Conservation (phyloP, 2,113 vertebrate species). For the Microcebus jonahi region DNA sequence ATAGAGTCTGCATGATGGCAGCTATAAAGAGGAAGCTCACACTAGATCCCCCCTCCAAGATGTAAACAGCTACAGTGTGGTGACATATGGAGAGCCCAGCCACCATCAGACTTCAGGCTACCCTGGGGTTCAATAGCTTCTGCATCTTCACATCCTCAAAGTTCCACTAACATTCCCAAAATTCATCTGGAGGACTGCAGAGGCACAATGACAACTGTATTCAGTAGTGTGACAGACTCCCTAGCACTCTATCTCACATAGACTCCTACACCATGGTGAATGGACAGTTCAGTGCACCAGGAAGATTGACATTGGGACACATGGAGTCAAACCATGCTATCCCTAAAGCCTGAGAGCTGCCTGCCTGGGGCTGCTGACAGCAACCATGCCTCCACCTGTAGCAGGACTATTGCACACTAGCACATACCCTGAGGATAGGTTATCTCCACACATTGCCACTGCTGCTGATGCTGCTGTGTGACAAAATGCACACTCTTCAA, state of each 20-base stretch:
- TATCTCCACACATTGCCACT: not conserved
- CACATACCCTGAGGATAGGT: not conserved
- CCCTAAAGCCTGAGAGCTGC: not conserved
- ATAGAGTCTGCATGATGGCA: not conserved
- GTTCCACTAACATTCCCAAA: not conserved
- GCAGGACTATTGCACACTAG: not conserved
- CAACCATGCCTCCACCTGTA: not conserved
- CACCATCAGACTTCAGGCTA: not conserved
- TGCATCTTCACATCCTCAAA: not conserved
- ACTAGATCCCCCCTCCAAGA: not conserved
- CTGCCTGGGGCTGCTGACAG: not conserved
- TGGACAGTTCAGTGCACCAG: not conserved
- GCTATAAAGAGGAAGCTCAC: not conserved
- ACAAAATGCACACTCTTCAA: not conserved
- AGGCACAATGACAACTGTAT: not conserved
- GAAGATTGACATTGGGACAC: not conserved
- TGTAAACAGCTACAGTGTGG: not conserved
- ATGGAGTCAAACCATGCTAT: not conserved
- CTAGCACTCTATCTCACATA: not conserved
- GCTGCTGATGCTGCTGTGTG: not conserved
- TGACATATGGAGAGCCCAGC: not conserved
- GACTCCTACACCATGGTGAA: not conserved
- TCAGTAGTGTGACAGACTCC: not conserved
- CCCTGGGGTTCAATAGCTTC: not conserved
- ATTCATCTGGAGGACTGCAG: not conserved